phyloP scores from a whole-genome alignment of 37 sponge, comb jelly and placozoan genomes.

The Axinella damicornis region DNA sequence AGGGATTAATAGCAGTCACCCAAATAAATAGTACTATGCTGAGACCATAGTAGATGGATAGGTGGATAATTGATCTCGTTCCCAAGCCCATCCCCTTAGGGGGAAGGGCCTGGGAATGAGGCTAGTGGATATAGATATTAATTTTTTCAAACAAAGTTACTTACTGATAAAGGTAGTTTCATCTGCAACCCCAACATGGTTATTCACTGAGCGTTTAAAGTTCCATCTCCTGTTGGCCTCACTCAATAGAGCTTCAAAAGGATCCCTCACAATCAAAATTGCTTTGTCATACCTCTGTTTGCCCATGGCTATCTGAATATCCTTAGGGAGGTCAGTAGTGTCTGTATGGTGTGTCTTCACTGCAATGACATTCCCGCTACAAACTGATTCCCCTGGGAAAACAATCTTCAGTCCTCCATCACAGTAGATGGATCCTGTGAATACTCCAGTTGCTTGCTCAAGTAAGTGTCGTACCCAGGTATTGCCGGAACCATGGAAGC shows the following conservation, averaged over 20 bases:
- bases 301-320: conserved; percentile 24
- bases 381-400: conserved; percentile 69
- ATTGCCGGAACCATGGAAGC: conserved; percentile 88
- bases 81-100: too few relatives aligned
- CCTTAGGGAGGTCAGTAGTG: conserved; percentile 22
- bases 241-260: conserved; percentile 67
- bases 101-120: too few relatives aligned
- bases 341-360: conserved; percentile 72
- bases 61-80: too few relatives aligned
- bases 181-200: conserved; percentile 60
- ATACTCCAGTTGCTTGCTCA: conserved; percentile 77
- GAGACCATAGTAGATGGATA: too few relatives aligned
- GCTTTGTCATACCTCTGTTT: conserved; percentile 58
- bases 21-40: too few relatives aligned
- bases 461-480: conserved; percentile 80
- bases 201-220: conserved; percentile 10
- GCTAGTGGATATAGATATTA: too few relatives aligned
- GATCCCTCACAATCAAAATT: conserved; percentile 66
- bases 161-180: conserved; percentile 60
- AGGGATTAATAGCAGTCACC: too few relatives aligned
- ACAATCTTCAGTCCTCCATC: conserved; percentile 55
- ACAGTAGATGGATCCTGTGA: conserved; percentile 85
- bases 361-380: conserved; percentile 63
- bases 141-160: too few relatives aligned
- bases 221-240: conserved; percentile 79